Evolutionary conservation across 2,113 vertebrate species (phyloP).

Genomic region (Delphinus delphis): DNA sequence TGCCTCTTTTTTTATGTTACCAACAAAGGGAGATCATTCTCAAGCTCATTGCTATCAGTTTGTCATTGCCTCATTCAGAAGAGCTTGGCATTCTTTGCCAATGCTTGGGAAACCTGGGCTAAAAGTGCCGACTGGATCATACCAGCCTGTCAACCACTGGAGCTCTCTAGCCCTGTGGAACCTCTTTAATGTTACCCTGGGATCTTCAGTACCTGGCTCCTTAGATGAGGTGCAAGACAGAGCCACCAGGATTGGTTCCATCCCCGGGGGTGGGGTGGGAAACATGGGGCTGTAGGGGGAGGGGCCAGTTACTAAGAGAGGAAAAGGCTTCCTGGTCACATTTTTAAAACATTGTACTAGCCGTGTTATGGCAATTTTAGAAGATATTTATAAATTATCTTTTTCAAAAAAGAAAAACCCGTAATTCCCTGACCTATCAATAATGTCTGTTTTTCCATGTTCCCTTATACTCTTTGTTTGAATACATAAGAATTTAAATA

Average conservation of each 20-base stretch:
- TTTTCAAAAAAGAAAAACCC: slow-evolving; percentile 18
- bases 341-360: background rate
- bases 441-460: background rate
- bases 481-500: background rate
- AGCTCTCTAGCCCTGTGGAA: background rate
- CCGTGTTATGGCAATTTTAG: background rate
- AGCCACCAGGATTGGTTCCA: background rate
- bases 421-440: background rate
- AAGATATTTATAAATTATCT: background rate
- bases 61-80: background rate
- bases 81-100: background rate
- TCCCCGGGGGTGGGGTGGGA: background rate
- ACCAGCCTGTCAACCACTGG: background rate
- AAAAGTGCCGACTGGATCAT: background rate
- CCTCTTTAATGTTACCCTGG: background rate
- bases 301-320: background rate
- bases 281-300: background rate
- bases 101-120: background rate
- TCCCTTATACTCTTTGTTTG: background rate
- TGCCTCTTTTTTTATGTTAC: background rate
- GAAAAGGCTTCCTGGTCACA: background rate
- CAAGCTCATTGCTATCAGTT: background rate
- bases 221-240: background rate
- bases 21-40: background rate
- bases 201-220: background rate